phyloP scores from a whole-genome alignment of 2,797 vertebrate species.

The Coluber constrictor region DNA sequence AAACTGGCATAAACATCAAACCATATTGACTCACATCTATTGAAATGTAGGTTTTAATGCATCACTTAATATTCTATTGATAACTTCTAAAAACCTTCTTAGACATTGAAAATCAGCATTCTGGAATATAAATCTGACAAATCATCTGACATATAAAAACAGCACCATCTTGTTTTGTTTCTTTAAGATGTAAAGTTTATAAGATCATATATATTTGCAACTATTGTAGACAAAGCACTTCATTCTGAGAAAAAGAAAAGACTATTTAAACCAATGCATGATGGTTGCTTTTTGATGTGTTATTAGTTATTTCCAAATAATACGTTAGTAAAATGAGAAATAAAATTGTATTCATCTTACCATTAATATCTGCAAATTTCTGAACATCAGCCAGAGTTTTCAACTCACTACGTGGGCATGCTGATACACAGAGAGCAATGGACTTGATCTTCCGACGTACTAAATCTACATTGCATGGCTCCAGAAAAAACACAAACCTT shows the following conservation, averaged over 20 bases:
- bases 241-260: neutral
- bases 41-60: neutral
- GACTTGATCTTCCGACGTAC: conserved; percentile 90
- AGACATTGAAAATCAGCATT: neutral
- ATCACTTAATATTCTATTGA: neutral
- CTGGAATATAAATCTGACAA: neutral
- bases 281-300: neutral
- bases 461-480: conserved; percentile 95
- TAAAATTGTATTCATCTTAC: conserved; percentile 72
- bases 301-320: neutral
- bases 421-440: conserved; percentile 88
- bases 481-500: conserved; percentile 97
- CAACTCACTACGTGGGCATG: conserved; percentile 85
- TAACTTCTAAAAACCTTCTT: neutral
- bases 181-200: neutral
- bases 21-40: neutral
- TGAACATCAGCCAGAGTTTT: conserved; percentile 85
- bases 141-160: neutral
- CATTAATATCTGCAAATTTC: conserved; percentile 88
- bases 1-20: neutral
- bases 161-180: neutral
- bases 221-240: neutral
- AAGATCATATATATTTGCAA: neutral
- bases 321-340: neutral
- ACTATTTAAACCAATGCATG: neutral